Base-by-base conservation (phyloP, 2,113 vertebrate species). In the Lethenteron reissneri region DNA sequence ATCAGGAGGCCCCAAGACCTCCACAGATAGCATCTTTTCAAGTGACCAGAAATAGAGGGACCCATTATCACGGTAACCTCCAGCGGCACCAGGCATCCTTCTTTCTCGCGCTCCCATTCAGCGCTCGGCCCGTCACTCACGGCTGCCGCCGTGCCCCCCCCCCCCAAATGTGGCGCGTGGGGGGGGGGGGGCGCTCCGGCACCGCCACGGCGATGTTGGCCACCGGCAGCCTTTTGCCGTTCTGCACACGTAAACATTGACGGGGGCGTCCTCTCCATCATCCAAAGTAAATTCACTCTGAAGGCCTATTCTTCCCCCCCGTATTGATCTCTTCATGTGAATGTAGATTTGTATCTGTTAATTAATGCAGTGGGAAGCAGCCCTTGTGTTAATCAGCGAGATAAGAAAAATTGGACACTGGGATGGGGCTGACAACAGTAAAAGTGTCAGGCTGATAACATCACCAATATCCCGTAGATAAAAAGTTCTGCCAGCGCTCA, bases 281-380 rank as follows among this genome's bases (percentile, higher is more conserved):
- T 91, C 88, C 90, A 90, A 90, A 90, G 87, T 97, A 99, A 97
- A 97, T 99, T 96, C 92, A 87, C 92, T 97, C 88, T 91, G 92
- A 99, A 89, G 92, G 90, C 87, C 94, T 91, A 95, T 96, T 99
- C 94, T 99, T 94, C 89, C 89, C 84, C 41, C 41, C 41, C 71
- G 83, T 88, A 99, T 99, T 86, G 94, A 99, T 99, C 88, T 83
- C 84, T 90, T 85, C 92, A 95, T 94, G 90, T 96, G 92, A 99
- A 91, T 85, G 87, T 86, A 90, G 90, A 94, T 96, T 94, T 88
- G 89, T 97, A 99, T 99, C 94, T 99, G 94, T 97, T 99, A 99
- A 99, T 99, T 97, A 99, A 99, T 99, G 94, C 91, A 86, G 95
- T 90, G 91, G 89, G 88, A 89, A 94, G 91, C 90, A 86, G 90